Evolutionary conservation across 2,797 vertebrate genomes (phyloP), one percentile per base, ranked within the genome.

Genomic region (Pseudochirops cupreus): DNA sequence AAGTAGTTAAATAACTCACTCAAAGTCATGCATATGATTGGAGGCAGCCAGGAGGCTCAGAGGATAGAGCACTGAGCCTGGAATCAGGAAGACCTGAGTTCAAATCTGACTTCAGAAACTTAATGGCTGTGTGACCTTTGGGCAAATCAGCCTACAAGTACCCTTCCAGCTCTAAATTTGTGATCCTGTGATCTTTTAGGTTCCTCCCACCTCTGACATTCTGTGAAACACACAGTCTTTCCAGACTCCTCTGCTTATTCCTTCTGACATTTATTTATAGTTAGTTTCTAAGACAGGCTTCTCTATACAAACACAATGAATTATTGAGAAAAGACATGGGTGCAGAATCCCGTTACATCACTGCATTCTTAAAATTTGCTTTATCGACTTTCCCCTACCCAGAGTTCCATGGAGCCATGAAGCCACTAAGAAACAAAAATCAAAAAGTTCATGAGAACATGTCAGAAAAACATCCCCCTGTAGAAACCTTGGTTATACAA

Each of bases 251-350:
- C n/a, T 39, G 39, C 67, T n/a, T 74, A 74, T 50, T 39, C 14
- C 29, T 95, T 89, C 1, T 26, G 91, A 92, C 31, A 33, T 82
- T 94, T 95, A 57, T 94, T 74, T 62, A 56, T 93, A 57, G 67
- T 7, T 67, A 50, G n/a, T 90, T 94, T 96, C 94, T 56, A 26
- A 5, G 90, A 87, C 91, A 92, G 90, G 82, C 53, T 54, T 95
- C 33, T 31, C 0, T 21, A 67, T n/a, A 26, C n/a, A 12, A 0
- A 11, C 1, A 82, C 29, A 74, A 16, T 12, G 12, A 90, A 53
- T 53, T n/a, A 26, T 33, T 21, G 53, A 93, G n/a, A 16, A 67
- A 91, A 97, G 62, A n/a, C 21, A 1, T 0, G 26, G 0, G 0
- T 0, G 54, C 14, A n/a, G n/a, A 31, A 93, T 87, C 39, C 46